These are phyloP conservation scores for Polypedilum vanderplanki DNA, from an alignment of 1,140 invertebrate genomes.

Conservation along the genomic window DNA sequence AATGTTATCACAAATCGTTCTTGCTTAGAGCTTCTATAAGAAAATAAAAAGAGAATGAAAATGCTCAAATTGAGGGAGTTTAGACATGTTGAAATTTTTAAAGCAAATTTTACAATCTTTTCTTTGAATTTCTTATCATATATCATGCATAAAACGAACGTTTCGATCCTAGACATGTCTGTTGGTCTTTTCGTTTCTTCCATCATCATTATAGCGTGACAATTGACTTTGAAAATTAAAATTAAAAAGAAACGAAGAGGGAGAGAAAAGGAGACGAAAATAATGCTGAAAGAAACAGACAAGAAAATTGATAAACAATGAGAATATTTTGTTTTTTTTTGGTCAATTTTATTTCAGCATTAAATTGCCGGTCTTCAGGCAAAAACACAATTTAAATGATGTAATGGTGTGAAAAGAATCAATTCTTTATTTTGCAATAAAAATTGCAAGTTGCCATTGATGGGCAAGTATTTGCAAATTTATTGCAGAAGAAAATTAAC, in stretches of 20 bases:
- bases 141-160: background rate
- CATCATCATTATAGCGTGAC: constrained; percentile 9
- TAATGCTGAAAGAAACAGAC: background rate
- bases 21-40: background rate
- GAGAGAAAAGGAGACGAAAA: background rate
- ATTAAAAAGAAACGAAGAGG: background rate
- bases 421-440: background rate
- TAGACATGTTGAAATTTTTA: background rate
- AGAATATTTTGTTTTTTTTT: background rate
- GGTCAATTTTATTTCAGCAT: background rate
- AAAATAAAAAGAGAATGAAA: background rate
- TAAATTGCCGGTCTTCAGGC: background rate
- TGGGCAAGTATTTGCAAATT: constrained; percentile 20
- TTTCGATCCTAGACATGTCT: constrained; percentile 5
- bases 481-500: background rate
- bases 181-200: background rate
- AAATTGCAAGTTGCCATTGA: constrained; percentile 4
- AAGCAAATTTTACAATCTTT: background rate
- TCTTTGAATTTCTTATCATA: background rate
- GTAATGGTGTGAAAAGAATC: background rate
- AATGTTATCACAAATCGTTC: background rate
- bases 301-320: background rate
- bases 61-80: background rate
- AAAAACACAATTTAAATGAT: background rate
- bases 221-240: background rate